phyloP scores from a whole-genome alignment of 2,113 vertebrate genomes.

The Fukomys damarensis region DNA sequence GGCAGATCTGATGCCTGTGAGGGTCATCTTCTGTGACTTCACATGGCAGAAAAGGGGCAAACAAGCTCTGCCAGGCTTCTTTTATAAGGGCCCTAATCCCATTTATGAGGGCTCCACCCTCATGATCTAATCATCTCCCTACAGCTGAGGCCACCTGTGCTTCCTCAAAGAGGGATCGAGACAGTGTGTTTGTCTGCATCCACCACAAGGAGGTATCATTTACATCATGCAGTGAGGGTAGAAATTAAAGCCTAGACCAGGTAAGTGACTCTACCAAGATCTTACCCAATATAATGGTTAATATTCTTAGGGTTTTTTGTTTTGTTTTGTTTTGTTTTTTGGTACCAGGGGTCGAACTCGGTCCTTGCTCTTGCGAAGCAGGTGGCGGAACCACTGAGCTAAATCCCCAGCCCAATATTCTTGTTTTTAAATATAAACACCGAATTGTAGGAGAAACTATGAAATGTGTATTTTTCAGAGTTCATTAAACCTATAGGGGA shows the following conservation, averaged over 20 bases:
- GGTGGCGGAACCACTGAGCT: no score
- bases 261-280: neutral
- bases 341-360: no score
- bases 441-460: neutral
- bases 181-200: neutral
- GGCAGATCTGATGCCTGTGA: neutral
- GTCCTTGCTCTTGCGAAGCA: no score
- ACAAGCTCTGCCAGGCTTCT: neutral
- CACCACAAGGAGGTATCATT: neutral
- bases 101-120: neutral
- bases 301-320: no score
- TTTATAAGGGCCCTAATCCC: neutral
- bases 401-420: no score
- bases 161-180: neutral
- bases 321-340: no score
- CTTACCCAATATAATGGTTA: neutral
- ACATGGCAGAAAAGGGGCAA: neutral
- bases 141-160: neutral
- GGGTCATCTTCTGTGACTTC: neutral
- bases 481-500: neutral
- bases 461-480: neutral
- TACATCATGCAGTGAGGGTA: neutral
- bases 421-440: neutral
- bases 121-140: neutral
- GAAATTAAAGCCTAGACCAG: neutral